Percentiles rank a stretch among this genome's conserved stretches.
These are phyloP conservation scores for Caenorhabditis wallacei DNA, from an alignment of 2,888 invertebrate genomes.

Conservation along the genomic window DNA sequence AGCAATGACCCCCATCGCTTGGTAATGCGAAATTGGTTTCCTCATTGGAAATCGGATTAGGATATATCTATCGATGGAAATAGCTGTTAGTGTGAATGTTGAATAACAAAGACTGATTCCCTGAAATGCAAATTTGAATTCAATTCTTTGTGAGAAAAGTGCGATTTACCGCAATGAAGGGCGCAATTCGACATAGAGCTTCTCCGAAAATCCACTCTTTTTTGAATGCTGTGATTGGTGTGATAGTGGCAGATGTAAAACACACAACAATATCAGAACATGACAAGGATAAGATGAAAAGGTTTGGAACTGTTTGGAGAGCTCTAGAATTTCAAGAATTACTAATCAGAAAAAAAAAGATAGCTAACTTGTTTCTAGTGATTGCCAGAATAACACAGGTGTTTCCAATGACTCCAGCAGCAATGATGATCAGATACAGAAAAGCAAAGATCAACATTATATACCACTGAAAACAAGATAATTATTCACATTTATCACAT, in stretches of 20 bases:
- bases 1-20: constrained; percentile 77
- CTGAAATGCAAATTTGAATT: constrained; percentile 52
- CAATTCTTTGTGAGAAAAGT: too few species aligned
- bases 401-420: constrained; percentile 80
- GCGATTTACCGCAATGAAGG: constrained; percentile 77
- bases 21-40: constrained; percentile 78
- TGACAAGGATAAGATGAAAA: constrained; percentile 81
- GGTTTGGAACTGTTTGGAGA: constrained; percentile 82
- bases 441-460: constrained; percentile 78
- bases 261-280: constrained; percentile 82
- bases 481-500: background rate
- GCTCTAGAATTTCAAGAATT: constrained; percentile 71
- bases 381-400: constrained; percentile 81
- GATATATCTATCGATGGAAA: constrained; percentile 79
- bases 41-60: constrained; percentile 82
- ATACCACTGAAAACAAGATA: constrained; percentile 59
- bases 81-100: constrained; percentile 81
- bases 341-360: too few species aligned
- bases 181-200: constrained; percentile 78
- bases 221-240: constrained; percentile 81
- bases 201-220: constrained; percentile 82
- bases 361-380: constrained; percentile 79
- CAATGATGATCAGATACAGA: constrained; percentile 79
- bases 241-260: constrained; percentile 81
- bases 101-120: constrained; percentile 79